Conservation (phyloP, 2,888 invertebrate species). For the Theretra japonica region DNA sequence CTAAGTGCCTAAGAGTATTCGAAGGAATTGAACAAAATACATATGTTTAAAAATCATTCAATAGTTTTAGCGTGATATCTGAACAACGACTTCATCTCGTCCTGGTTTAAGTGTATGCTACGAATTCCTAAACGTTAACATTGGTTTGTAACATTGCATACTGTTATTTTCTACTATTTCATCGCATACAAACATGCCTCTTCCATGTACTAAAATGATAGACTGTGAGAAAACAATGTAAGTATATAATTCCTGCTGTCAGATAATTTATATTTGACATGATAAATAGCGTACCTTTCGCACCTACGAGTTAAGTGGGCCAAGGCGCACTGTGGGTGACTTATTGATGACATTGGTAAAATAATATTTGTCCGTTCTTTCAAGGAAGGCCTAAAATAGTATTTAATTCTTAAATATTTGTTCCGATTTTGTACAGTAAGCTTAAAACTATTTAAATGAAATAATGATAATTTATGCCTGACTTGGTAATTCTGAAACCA, state of each 20-base stretch:
- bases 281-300: conserved; percentile 18
- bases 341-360: conserved; percentile 7
- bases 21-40: no score
- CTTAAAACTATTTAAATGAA: no score
- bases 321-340: conserved; percentile 5
- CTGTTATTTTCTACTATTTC: not conserved
- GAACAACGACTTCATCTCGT: no score
- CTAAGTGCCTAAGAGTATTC: no score
- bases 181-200: not conserved
- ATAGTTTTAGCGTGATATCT: no score
- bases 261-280: conserved; percentile 40
- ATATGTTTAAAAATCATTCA: no score
- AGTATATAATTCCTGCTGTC: conserved; percentile 34
- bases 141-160: not conserved
- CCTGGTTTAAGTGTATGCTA: no score
- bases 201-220: not conserved
- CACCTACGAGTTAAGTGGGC: conserved; percentile 21
- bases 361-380: conserved; percentile 1
- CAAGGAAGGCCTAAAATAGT: not conserved
- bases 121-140: not conserved
- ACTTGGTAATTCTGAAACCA: no score
- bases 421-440: no score
- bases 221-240: not conserved
- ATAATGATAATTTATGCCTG: no score
- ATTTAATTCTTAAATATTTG: no score